Evolutionary conservation across 2,888 invertebrate species (phyloP), one percentile per base, ranked within the genome.

Genomic region (Drosophila peninsularis): DNA sequence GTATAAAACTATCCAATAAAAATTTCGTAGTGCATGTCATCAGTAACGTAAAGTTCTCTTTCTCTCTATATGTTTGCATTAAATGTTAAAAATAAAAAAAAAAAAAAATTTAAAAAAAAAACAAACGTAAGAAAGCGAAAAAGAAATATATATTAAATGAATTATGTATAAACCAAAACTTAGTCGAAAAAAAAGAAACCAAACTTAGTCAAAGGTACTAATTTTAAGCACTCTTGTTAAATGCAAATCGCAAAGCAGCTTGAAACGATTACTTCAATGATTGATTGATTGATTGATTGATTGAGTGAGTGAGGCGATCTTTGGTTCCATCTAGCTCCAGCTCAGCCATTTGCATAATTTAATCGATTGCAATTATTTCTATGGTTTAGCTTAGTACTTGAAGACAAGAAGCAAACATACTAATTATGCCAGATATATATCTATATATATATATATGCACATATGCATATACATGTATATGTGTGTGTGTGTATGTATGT

Each of bases 171-270:
- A 67, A 81, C 60, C 53, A 74, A 74, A 78, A 74, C 80, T 82
- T 85, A 82, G 82, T 78, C 80, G 60, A 78, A 55, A 14, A 13
- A 52, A 82, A 82, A 78, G 56, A 19, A 19, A 52, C 19, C 36
- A 80, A 82, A 30, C 80, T 73, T 82, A 82, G 85, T 82, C 78
- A 82, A 82, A 76, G 67, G 75, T 81, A 80, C 66, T 85, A 83
- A 86, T 81, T 83, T 81, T 77, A 83, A 79, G 87, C 81, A 81
- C 81, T 75, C 71, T 79, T 80, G 86, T 83, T 81, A 68, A 80
- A 82, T 70, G 75, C 78, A 64, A 75, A 44, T 45, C 17, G 52
- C 9, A 67, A 61, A 72, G 50, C 34, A 70, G 68, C 62, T 71
- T 55, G 54, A 24, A 58, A 37, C 66, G 70, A 50, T 53, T 61